A percentile compares a stretch with the other conserved stretches of the same genome.
Evolutionary conservation across 2,888 invertebrate species (phyloP).

Genomic region (Acrobasis suavella): DNA sequence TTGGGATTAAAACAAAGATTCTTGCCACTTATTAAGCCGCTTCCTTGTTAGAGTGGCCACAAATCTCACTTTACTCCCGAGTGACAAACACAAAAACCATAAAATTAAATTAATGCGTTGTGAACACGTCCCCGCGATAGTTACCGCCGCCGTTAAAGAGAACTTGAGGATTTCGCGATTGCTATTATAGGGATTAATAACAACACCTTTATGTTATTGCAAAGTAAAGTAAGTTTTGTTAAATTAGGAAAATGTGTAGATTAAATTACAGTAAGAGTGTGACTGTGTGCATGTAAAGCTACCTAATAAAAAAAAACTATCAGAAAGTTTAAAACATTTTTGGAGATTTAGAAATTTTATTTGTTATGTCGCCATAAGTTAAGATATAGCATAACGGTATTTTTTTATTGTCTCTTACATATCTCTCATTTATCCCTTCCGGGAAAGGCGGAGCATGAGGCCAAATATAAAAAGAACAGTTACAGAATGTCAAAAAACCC

Average conservation of each 20-base stretch:
- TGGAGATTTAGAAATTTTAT: background rate
- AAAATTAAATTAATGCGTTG: conserved; percentile 81
- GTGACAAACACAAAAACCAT: conserved; percentile 83
- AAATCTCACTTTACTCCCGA: conserved; percentile 72
- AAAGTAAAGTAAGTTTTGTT: too few relatives aligned
- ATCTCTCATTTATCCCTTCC: too few relatives aligned
- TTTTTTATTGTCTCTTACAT: too few relatives aligned
- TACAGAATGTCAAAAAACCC: too few relatives aligned
- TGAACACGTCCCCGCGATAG: conserved; percentile 59
- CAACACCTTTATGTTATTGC: background rate
- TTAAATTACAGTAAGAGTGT: too few relatives aligned
- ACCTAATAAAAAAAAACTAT: too few relatives aligned
- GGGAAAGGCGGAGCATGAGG: too few relatives aligned
- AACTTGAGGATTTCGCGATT: conserved; percentile 47
- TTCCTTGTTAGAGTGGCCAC: conserved; percentile 69
- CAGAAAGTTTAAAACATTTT: background rate
- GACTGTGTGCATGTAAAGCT: too few relatives aligned
- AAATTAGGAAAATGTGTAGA: too few relatives aligned
- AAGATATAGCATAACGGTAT: too few relatives aligned
- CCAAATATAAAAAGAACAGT: too few relatives aligned
- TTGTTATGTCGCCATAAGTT: too few relatives aligned
- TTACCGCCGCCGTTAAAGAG: conserved; percentile 62
- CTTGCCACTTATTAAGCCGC: conserved; percentile 57
- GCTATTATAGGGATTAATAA: conserved; percentile 10
- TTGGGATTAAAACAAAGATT: conserved; percentile 34